Evolutionary conservation across 64 coral and sea anemone species (phyloP), one percentile per base, ranked within the genome.

Genomic region (Stylophora pistillata): DNA sequence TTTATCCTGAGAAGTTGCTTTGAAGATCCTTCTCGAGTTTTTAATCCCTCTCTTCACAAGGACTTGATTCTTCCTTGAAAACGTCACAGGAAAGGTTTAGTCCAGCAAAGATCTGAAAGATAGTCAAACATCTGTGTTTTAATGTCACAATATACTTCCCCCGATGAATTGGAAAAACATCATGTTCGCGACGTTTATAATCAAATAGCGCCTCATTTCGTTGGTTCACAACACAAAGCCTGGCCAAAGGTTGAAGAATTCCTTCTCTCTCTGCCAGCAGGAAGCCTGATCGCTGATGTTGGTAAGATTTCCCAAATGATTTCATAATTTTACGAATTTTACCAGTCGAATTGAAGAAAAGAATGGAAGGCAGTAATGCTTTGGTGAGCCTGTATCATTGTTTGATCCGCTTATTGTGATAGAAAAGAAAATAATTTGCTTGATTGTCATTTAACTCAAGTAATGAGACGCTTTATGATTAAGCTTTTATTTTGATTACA

Each of bases 201-300:
- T 34, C 85, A 93, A 53, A 97, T 97, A 16, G 95, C 95, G 4
- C 95, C 95, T 34, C 76, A 91, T 59, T 97, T 97, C 32, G 57
- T 71, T 26, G 73, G 86, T 31, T 87, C 87, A 18, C 69, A 80
- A 9, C 93, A 90, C 37, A 97, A 97, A 88, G 83, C 95, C 15
- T 97, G 95, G 95, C 95, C 95, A 20, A 88, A 79, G 26, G 95
- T 97, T 3, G 88, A 93, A 73, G 74, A 97, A 56, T 97, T 97
- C 77, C 58, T 97, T 2, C 53, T 79, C 27, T 76, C 91, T 18
- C 84, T 92, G 25, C 87, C 91, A 78, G 53, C 75, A 28, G 91
- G 91, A 14, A 97, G 91, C 34, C 66, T 97, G 56, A 93, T 97
- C 23, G 95, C 88, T 82, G 95, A 97, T 93, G 77, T 97, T 13